phyloP scores from a whole-genome alignment of 2,888 invertebrate species.

The Odontothrips loti region DNA sequence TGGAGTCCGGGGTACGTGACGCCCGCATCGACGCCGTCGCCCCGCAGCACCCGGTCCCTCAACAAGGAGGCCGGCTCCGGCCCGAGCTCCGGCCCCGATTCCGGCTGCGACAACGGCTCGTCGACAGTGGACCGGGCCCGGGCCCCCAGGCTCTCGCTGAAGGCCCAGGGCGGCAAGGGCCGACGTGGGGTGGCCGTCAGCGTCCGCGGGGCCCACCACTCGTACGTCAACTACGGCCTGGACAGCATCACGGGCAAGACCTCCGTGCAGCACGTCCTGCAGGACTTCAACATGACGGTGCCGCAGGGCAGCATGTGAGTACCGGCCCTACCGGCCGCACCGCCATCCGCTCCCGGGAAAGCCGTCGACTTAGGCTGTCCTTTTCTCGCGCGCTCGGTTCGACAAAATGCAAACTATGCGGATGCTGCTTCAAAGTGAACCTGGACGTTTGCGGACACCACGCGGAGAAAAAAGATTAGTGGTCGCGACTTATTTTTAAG shows the following conservation, averaged over 20 bases:
- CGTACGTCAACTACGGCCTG: not conserved
- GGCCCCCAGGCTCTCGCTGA: not conserved
- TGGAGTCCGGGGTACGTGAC: slow-evolving; percentile 4
- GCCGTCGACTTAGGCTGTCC: no score
- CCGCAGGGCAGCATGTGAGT: slow-evolving; percentile 20
- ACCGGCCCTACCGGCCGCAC: not conserved
- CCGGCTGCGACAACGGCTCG: not conserved
- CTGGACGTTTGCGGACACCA: no score
- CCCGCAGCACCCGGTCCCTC: not conserved
- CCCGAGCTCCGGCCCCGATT: not conserved
- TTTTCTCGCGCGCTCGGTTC: no score
- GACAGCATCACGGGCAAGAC: not conserved
- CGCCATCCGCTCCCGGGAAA: no score
- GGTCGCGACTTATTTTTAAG: no score
- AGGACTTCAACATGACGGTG: slow-evolving; percentile 21
- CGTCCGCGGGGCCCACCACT: not conserved
- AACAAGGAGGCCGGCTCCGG: not conserved
- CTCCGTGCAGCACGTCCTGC: not conserved
- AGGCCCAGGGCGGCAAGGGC: not conserved
- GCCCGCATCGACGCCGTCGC: slow-evolving; percentile 10
- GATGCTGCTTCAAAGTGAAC: no score
- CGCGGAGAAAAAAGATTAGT: no score
- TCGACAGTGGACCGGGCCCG: no score
- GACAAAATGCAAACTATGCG: no score
- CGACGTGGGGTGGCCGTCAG: not conserved